Conservation (phyloP, 2,113 vertebrate genomes). For the Bombycilla garrulus region DNA sequence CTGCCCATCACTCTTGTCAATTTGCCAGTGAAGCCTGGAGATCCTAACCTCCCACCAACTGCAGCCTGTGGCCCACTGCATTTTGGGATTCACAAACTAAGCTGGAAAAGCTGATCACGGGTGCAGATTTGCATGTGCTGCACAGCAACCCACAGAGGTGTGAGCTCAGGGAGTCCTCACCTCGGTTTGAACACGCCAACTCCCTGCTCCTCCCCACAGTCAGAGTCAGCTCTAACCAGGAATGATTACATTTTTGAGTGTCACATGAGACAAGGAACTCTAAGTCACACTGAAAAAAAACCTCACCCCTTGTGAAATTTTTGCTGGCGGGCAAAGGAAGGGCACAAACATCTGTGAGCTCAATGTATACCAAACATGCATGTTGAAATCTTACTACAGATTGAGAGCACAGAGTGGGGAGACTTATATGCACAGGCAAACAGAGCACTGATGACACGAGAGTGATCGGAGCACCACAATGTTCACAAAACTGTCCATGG, state of each 20-base stretch:
- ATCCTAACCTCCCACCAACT: neutral
- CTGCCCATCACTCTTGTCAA: neutral
- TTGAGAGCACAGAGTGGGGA: neutral
- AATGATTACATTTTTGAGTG: conserved; percentile 21
- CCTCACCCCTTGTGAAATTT: neutral
- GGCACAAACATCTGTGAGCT: neutral
- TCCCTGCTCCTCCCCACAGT: neutral
- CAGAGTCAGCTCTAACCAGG: neutral
- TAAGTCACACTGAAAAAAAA: neutral
- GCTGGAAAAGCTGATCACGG: neutral
- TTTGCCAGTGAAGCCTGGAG: neutral
- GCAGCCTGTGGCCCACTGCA: neutral
- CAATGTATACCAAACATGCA: neutral
- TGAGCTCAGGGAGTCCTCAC: neutral
- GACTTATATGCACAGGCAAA: neutral
- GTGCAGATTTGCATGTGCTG: neutral
- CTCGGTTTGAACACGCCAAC: neutral
- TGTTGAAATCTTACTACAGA: neutral
- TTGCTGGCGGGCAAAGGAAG: neutral
- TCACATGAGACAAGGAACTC: neutral
- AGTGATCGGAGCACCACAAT: neutral
- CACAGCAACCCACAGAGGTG: neutral
- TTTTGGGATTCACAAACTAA: neutral
- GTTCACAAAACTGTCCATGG: neutral
- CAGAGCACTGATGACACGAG: neutral